These are phyloP conservation scores for Phocoena sinus DNA, from an alignment of 2,113 vertebrate species.

Conservation along the genomic window DNA sequence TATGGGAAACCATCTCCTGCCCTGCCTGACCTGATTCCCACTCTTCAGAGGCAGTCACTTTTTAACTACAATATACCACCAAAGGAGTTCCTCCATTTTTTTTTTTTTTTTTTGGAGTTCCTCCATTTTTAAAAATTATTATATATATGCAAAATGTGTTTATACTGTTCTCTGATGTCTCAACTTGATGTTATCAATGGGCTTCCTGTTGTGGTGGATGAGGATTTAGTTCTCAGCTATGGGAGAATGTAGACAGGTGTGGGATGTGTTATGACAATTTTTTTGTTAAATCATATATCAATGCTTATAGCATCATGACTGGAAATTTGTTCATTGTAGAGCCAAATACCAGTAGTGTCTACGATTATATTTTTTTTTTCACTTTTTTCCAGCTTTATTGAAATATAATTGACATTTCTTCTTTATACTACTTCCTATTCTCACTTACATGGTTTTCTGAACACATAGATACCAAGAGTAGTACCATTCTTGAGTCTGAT, in stretches of 20 bases:
- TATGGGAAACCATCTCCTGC: too few species aligned
- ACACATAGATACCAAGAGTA: fast-evolving
- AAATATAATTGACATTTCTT: not conserved
- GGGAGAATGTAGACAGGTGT: not conserved
- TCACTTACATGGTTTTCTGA: not conserved
- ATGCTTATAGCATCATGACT: not conserved
- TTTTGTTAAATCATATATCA: not conserved
- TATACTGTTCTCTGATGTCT: not conserved
- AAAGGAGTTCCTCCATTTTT: not conserved
- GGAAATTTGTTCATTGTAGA: not conserved
- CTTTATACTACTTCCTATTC: not conserved
- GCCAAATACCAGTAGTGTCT: not conserved
- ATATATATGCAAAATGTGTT: not conserved
- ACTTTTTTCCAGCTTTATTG: too few species aligned
- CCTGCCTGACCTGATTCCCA: not conserved
- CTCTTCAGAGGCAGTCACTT: not conserved
- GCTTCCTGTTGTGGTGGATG: not conserved
- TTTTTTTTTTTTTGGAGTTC: too few species aligned
- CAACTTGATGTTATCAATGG: not conserved
- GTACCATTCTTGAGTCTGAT: fast-evolving
- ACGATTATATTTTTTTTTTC: not conserved
- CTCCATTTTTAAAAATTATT: not conserved
- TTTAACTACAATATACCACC: not conserved
- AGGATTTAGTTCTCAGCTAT: not conserved
- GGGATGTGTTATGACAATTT: not conserved